Evolutionary conservation across 2,888 invertebrate species (phyloP), one percentile per base, ranked within the genome.

Genomic region (Eupithecia centaureata): DNA sequence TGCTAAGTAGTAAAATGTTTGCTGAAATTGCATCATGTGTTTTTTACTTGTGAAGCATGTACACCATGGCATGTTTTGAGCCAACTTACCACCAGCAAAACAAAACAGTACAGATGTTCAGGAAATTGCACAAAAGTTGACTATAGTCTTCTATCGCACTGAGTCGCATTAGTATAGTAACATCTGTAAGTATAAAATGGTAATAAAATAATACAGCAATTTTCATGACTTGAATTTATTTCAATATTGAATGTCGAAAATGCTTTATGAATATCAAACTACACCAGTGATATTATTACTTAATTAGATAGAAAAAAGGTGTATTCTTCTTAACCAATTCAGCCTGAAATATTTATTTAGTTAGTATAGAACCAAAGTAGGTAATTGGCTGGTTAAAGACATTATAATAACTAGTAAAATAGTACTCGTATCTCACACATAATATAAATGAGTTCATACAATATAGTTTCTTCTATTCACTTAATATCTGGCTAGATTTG

Each of bases 211-310:
- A 66, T 22, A 30, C 4, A 28, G 32, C 10, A 5, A 22, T 18
- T 5, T 54, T 22, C 30, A 28, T 42, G 52, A 33, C 61, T 58
- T 67, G 22, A 22, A 33, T 18, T 61, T 66, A 62, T 58, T 35
- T 56, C 27, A 51, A 18, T 58, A 51, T 18, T 42, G 18, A 58
- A 61, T 30, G 22, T 57, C 58, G 51, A 57, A 66, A 66, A 35
- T 28, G 33, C 61, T 51, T 58, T 47, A 13, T 51, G 18, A 61
- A 51, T 18, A 35, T 12, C 47, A 61, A 57, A 13, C 52, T 51
- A 66, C 58, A 38, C 33, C 25, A 38, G 58, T 62, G 62, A 32
- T 51, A 66, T n/a, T 22, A 13, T 51, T 13, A 25, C 22, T 47
- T 47, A 51, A 22, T 13, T 51, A 25, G 1, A 25, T 51, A 51